Evolutionary conservation across 2,888 invertebrate species (phyloP).

Genomic region (Drosophila acutilabella): DNA sequence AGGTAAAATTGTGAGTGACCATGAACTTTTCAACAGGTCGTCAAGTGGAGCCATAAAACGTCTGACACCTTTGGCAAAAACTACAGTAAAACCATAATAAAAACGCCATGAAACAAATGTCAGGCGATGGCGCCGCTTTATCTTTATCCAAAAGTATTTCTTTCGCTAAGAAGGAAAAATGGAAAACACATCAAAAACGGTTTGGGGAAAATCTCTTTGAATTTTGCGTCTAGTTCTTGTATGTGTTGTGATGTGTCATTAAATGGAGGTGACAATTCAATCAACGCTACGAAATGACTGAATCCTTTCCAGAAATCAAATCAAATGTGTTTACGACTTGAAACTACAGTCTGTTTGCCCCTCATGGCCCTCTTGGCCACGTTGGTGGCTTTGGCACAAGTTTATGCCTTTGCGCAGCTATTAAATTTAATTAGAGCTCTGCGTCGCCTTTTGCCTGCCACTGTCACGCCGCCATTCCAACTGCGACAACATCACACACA

Average conservation of each 20-base stretch:
- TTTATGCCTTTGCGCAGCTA: constrained; percentile 71
- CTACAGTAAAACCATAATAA: constrained; percentile 36
- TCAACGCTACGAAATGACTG: constrained; percentile 66
- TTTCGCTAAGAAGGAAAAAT: constrained; percentile 10
- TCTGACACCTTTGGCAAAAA: constrained; percentile 71
- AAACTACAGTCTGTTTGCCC: constrained; percentile 12
- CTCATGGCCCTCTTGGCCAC: constrained; percentile 29
- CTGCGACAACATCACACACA: constrained; percentile 55
- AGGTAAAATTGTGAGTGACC: constrained; percentile 60
- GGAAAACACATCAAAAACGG: constrained; percentile 62
- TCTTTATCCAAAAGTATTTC: constrained; percentile 11
- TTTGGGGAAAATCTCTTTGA: constrained; percentile 39
- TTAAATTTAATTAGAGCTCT: constrained; percentile 82
- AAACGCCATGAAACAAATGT: constrained; percentile 41
- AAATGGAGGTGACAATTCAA: constrained; percentile 80
- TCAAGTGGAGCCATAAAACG: constrained; percentile 71
- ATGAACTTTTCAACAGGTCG: constrained; percentile 77
- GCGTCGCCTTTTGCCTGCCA: constrained; percentile 57
- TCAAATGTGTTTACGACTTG: constrained; percentile 76
- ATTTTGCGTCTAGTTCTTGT: constrained; percentile 17
- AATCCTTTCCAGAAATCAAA: constrained; percentile 78
- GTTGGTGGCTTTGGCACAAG: constrained; percentile 66
- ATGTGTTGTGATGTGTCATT: constrained; percentile 43
- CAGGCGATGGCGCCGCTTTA: constrained; percentile 56
- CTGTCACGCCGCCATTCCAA: constrained; percentile 15